Evolutionary conservation across 2,888 invertebrate genomes (phyloP).

Genomic region (Drosophila hawaiiensis): DNA sequence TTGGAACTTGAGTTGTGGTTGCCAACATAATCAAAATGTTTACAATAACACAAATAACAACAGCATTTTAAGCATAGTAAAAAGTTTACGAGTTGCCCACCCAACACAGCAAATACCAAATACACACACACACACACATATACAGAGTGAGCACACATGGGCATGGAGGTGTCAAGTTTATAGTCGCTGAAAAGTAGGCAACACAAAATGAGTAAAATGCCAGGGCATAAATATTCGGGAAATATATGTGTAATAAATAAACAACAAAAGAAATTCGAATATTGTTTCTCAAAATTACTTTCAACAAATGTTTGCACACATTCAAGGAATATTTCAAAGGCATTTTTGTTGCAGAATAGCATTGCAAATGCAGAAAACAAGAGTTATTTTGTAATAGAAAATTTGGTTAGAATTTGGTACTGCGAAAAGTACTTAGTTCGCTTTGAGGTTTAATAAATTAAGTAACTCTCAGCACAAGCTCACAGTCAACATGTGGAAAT

Average conservation of each 20-base stretch:
- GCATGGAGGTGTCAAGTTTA: slow-evolving; percentile 70
- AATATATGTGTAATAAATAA: background rate
- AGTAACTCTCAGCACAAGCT: slow-evolving; percentile 19
- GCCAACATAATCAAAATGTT: slow-evolving; percentile 66
- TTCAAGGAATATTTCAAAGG: background rate
- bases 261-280: slow-evolving; percentile 3
- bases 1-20: slow-evolving; percentile 59
- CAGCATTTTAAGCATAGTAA: slow-evolving; percentile 16
- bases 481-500: slow-evolving; percentile 15
- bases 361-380: background rate
- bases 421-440: background rate
- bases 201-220: slow-evolving; percentile 45
- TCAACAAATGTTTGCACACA: background rate
- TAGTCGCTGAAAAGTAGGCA: slow-evolving; percentile 72
- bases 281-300: background rate
- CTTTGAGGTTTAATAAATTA: slow-evolving; percentile 20
- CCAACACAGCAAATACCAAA: slow-evolving; percentile 43
- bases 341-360: background rate
- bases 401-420: background rate
- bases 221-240: slow-evolving; percentile 7
- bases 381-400: background rate
- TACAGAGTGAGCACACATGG: background rate
- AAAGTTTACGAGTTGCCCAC: slow-evolving; percentile 67
- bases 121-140: slow-evolving; percentile 2
- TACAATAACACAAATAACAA: slow-evolving; percentile 25